Conservation (phyloP, 2,797 vertebrate genomes). For the Peromyscus eremicus region DNA sequence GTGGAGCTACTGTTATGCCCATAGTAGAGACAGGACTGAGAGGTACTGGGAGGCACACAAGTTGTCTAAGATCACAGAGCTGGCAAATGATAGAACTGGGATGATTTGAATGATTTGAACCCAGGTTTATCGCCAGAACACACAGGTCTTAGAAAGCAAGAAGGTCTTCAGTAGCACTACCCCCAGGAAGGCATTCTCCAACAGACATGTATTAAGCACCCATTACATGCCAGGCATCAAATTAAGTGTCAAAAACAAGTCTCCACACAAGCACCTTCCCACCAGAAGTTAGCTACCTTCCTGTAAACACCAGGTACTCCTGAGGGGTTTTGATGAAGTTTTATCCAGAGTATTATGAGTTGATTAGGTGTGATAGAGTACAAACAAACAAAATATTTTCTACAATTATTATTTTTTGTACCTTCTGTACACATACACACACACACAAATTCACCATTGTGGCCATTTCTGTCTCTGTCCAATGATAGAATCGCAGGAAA, state of each 20-base stretch:
- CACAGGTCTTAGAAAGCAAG: not conserved
- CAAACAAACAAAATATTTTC: not conserved
- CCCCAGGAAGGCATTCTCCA: not conserved
- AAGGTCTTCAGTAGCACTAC: not conserved
- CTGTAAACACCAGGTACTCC: not conserved
- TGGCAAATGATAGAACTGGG: not conserved
- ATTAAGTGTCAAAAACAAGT: not conserved
- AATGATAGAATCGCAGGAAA: conserved; percentile 15
- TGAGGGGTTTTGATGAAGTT: not conserved
- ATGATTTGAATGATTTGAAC: not conserved
- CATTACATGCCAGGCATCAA: not conserved
- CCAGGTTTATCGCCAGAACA: not conserved
- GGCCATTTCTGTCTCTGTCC: not conserved
- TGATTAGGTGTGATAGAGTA: not conserved
- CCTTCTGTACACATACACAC: not conserved
- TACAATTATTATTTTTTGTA: not conserved
- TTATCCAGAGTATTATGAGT: not conserved
- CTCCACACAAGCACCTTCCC: not conserved
- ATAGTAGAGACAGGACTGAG: not conserved
- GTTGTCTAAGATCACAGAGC: not conserved
- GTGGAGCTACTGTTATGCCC: not conserved
- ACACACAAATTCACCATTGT: not conserved
- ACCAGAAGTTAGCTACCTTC: not conserved
- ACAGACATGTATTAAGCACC: not conserved
- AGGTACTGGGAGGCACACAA: not conserved